phyloP scores from a whole-genome alignment of 2,797 vertebrate genomes.

The Anguilla obscura region DNA sequence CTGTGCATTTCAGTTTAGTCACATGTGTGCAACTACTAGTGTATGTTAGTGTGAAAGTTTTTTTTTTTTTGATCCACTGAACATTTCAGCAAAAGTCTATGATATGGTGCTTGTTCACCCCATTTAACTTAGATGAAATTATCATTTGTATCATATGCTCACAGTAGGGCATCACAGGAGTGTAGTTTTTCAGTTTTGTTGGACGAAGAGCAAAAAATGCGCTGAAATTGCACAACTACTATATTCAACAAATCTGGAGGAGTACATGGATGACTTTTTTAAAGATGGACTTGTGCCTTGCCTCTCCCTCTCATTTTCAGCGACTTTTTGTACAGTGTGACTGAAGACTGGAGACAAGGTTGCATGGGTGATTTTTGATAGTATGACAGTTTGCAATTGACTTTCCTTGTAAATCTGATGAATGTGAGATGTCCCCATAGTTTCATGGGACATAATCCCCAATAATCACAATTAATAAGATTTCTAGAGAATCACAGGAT shows the following conservation, averaged over 20 bases:
- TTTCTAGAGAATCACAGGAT: conserved; percentile 37
- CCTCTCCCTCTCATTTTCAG: conserved; percentile 51
- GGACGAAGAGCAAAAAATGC: background rate
- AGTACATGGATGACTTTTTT: too few relatives aligned
- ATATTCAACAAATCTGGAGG: background rate
- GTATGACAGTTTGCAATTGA: conserved; percentile 50
- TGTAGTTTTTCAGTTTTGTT: background rate
- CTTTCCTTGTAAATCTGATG: conserved; percentile 47
- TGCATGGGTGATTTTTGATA: conserved; percentile 14
- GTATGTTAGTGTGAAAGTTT: background rate
- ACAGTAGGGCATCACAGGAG: background rate
- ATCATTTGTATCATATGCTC: background rate
- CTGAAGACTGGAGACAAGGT: conserved; percentile 36
- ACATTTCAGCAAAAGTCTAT: background rate
- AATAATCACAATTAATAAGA: background rate
- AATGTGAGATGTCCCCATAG: conserved; percentile 26
- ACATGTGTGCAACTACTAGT: background rate
- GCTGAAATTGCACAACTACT: background rate
- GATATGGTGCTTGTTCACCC: background rate
- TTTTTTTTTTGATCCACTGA: background rate
- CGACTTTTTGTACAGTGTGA: conserved; percentile 39
- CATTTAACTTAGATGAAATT: background rate
- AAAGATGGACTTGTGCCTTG: background rate
- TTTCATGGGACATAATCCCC: too few relatives aligned
- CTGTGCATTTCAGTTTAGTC: background rate